Evolutionary conservation across 2,797 vertebrate species (phyloP), one percentile per base, ranked within the genome.

Genomic region (Sebastes steindachneri): DNA sequence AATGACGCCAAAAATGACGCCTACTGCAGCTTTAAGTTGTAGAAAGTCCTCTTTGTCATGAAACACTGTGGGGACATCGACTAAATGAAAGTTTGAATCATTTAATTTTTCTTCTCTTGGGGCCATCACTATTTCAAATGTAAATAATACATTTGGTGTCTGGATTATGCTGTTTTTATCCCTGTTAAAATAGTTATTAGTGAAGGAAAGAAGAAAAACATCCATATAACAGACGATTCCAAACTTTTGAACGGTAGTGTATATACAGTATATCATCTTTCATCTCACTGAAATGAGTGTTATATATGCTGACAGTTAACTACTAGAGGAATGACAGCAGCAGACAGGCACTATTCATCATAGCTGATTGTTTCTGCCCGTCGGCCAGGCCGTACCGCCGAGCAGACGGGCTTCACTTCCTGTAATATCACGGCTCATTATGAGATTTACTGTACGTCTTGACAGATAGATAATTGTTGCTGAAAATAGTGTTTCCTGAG

Each of bases 341-440:
- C 14, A 15, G 66, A 70, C 71, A 73, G 58, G 80, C 73, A 57
- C 41, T 35, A 28, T 70, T 86, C 37, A 66, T 88, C 65, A 75
- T 45, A 26, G 15, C 23, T 77, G 82, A 83, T 73, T 74, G 75
- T 77, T 75, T 79, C 25, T 76, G 70, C 9, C 60, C 19, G 12
- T 51, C 31, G 53, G 71, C 28, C 63, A 14, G 51, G 17, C 15
- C 25, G 17, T 33, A 14, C 33, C 1, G 19, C 29, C 1, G 21
- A 89, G 66, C 82, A 86, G 86, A 75, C 79, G 82, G 78, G 53
- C 17, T 72, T 79, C 67, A 19, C 69, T 73, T 86, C 71, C 75
- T 68, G 35, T 77, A 68, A 73, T 65, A 26, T 84, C 63, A 60
- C 3, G 7, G 4, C 21, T 19, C 54, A 51, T 76, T 69, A 26